Conservation (phyloP, 2,888 invertebrate species). For the Zygaena filipendulae region DNA sequence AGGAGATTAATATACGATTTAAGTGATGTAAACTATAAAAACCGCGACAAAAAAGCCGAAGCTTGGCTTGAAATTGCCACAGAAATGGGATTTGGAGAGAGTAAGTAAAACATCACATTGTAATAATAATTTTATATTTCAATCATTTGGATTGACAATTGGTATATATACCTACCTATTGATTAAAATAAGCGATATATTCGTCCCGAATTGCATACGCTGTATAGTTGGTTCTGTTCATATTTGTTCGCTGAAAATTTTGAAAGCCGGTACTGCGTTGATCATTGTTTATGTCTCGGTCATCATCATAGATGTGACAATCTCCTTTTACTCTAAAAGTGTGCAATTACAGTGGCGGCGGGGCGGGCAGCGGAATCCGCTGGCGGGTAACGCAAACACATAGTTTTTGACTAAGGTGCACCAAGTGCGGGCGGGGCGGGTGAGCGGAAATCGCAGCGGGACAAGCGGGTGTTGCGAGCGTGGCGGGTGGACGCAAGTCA, state of each 20-base stretch:
- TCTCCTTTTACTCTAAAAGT: background rate
- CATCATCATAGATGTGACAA: conserved; percentile 5
- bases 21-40: conserved; percentile 7
- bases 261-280: conserved; percentile 2
- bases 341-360: conserved; percentile 1
- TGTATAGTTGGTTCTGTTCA: conserved; percentile 4
- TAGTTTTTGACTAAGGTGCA: conserved; percentile 8
- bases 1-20: conserved; percentile 6
- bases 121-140: conserved; percentile 3
- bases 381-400: conserved; percentile 5
- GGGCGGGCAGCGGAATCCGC: too few species aligned
- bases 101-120: conserved; percentile 3
- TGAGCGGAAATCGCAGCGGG: conserved; percentile 8
- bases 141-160: conserved; percentile 2
- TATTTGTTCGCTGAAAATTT: conserved; percentile 5
- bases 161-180: conserved; percentile 4
- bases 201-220: conserved; percentile 4
- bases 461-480: conserved; percentile 6
- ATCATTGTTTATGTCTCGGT: conserved; percentile 3
- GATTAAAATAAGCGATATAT: conserved; percentile 6
- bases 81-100: conserved; percentile 2
- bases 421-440: conserved; percentile 6
- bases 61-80: conserved; percentile 7
- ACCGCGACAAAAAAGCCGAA: conserved; percentile 5
- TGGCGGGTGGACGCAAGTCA: conserved; percentile 10